These are phyloP conservation scores for Gymnosoma rotundatum DNA, from an alignment of 2,888 invertebrate genomes.

Conservation along the genomic window DNA sequence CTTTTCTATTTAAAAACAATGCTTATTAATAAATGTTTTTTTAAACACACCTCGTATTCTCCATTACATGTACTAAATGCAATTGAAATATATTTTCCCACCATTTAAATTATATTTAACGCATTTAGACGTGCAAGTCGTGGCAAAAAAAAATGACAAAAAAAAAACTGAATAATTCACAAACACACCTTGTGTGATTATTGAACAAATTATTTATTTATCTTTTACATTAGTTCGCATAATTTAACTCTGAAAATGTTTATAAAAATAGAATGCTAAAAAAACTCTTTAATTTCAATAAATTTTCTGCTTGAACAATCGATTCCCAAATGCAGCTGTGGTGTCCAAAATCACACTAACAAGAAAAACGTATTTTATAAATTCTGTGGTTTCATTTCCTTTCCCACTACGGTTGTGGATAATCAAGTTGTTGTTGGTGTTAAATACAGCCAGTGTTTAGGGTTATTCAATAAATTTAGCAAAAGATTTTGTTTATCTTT, in stretches of 20 bases:
- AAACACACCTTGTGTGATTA: constrained; percentile 45
- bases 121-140: constrained; percentile 39
- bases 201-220: constrained; percentile 42
- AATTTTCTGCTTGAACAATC: constrained; percentile 58
- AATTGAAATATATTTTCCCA: constrained; percentile 24
- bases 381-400: constrained; percentile 46
- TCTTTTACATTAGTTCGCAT: constrained; percentile 34
- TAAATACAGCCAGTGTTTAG: constrained; percentile 22
- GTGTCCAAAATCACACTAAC: constrained; percentile 38
- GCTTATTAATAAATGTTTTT: too few relatives aligned
- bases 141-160: not conserved
- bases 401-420: not conserved
- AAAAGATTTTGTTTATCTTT: not conserved
- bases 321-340: constrained; percentile 64
- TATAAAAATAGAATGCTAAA: not conserved
- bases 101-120: constrained; percentile 26
- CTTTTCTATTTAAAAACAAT: too few relatives aligned
- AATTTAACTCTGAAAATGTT: constrained; percentile 31
- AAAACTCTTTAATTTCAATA: constrained; percentile 47
- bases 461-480: not conserved
- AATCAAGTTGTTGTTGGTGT: not conserved
- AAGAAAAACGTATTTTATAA: constrained; percentile 19
- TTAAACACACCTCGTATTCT: not conserved
- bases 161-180: not conserved
- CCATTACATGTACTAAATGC: not conserved